Percentiles rank a stretch among this genome's conserved stretches.
Evolutionary conservation across 2,113 vertebrate genomes (phyloP).

Genomic region (Hiodon alosoides): DNA sequence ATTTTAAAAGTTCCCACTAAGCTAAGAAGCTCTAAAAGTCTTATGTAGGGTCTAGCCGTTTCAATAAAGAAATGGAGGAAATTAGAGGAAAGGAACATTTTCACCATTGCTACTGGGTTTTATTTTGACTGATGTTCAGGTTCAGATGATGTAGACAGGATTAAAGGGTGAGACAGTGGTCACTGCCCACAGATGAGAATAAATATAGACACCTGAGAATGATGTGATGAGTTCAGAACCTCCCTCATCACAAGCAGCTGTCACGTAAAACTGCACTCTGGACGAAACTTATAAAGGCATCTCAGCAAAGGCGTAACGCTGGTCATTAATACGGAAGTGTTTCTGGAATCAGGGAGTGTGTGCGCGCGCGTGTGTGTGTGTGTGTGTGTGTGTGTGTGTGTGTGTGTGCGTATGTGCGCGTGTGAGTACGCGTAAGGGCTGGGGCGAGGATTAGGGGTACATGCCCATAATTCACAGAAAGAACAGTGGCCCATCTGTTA

Average conservation of each 20-base stretch:
- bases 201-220: no score
- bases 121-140: neutral
- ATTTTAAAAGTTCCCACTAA: conserved; percentile 14
- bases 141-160: neutral
- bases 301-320: neutral
- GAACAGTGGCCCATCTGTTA: no score
- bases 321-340: neutral
- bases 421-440: neutral
- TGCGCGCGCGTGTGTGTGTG: neutral
- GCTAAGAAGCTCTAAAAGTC: neutral
- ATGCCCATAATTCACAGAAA: no score
- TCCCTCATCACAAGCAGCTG: neutral
- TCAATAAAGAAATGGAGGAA: neutral
- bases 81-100: neutral
- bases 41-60: neutral
- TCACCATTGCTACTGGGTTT: no score
- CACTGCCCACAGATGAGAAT: neutral
- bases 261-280: neutral
- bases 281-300: neutral
- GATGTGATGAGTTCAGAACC: no score
- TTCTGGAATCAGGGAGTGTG: neutral
- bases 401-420: neutral
- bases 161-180: conserved; percentile 2
- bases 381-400: neutral
- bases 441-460: no score